Evolutionary conservation across 2,113 vertebrate species (phyloP).

Genomic region (Sander vitreus): DNA sequence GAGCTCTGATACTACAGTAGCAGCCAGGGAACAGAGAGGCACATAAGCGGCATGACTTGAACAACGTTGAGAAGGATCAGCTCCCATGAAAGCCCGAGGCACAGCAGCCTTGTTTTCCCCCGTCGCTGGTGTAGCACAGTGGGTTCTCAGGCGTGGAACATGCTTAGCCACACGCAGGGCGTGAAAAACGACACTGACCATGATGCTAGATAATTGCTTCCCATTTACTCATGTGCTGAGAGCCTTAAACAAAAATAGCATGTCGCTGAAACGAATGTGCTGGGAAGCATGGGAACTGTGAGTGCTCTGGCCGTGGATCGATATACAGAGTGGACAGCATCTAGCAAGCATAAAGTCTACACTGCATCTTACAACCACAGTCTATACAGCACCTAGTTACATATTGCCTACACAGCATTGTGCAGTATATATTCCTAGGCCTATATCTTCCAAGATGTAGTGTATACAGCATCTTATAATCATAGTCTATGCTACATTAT

Average conservation of each 20-base stretch:
- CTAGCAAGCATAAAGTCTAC: constrained; percentile 54
- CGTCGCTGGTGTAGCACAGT: constrained; percentile 58
- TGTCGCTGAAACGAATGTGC: constrained; percentile 75
- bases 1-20: constrained; percentile 72
- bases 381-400: constrained; percentile 47
- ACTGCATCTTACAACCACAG: constrained; percentile 48
- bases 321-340: constrained; percentile 71
- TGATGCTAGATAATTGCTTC: constrained; percentile 87
- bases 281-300: constrained; percentile 76
- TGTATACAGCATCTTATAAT: background rate
- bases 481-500: constrained; percentile 10
- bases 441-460: constrained; percentile 27
- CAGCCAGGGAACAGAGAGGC: constrained; percentile 58
- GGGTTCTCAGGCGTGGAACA: constrained; percentile 75
- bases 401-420: constrained; percentile 38
- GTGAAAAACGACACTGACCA: constrained; percentile 83
- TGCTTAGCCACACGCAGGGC: constrained; percentile 76
- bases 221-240: constrained; percentile 80
- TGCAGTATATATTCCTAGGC: constrained; percentile 16
- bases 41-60: constrained; percentile 72
- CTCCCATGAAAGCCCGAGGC: constrained; percentile 70
- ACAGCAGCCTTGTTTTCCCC: constrained; percentile 70
- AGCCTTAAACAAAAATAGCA: constrained; percentile 84
- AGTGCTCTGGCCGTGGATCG: constrained; percentile 74
- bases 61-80: constrained; percentile 71